Evolutionary conservation across 2,797 vertebrate species (phyloP).

Genomic region (Cyclura pinguis): DNA sequence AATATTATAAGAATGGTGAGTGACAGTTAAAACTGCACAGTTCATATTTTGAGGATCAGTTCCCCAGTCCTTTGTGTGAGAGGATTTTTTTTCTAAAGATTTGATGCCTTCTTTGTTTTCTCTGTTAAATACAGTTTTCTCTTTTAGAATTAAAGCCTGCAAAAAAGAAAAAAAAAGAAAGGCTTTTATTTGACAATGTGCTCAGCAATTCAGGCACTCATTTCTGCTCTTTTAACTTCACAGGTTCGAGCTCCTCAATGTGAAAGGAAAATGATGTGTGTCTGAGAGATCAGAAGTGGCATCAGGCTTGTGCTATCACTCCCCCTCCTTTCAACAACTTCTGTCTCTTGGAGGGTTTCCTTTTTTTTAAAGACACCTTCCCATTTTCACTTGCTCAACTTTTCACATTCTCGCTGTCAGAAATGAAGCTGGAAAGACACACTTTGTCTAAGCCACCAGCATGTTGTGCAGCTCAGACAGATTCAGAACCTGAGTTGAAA

Average conservation of each 20-base stretch:
- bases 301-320: background rate
- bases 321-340: background rate
- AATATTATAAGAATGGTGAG: background rate
- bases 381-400: background rate
- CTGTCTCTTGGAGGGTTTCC: too few species aligned
- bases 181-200: background rate
- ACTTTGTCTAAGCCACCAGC: too few species aligned
- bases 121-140: background rate
- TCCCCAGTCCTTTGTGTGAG: background rate
- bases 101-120: background rate
- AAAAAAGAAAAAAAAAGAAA: too few species aligned
- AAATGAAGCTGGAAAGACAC: background rate
- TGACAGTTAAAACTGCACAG: background rate
- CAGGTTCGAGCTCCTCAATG: background rate
- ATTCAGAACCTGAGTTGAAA: background rate
- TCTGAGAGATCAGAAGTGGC: background rate
- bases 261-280: background rate
- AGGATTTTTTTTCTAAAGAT: background rate
- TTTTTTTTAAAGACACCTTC: background rate
- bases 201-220: background rate
- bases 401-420: background rate
- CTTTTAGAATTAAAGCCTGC: background rate
- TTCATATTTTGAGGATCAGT: background rate
- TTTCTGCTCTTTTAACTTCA: slow-evolving; percentile 20
- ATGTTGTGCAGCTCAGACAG: background rate